Base-by-base conservation (phyloP, 1,140 invertebrate species). In the Camponotus vicinus region DNA sequence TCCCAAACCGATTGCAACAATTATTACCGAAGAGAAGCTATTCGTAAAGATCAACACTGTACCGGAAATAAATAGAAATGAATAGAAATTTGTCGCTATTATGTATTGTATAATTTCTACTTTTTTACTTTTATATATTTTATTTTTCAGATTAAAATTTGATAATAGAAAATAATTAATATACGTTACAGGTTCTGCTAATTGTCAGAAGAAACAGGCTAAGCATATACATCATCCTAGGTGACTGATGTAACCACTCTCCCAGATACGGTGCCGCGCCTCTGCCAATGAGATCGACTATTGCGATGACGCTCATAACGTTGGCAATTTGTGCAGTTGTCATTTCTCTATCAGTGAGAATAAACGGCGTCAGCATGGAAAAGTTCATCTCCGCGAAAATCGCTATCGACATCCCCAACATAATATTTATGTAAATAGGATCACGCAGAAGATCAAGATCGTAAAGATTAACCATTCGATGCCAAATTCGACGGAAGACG, bases 381-480 rank as follows among this genome's bases (percentile, higher is more conserved):
- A 97, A 97, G 90, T 97, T 97, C 2, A 97, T 95, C 91, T 97
- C 97, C 0, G 96, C 96, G 89, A 97, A 97, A 15, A 96, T 96
- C 0, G 97, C 97, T 2, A 97, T 92, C 0, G 96, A 96, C 78
- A 97, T 93, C 0, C 97, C 97, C n/a, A 97, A 85, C 94, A 97
- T 96, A 57, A 97, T 96, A 91, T 96, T 97, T 2, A 97, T 92
- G 85, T 96, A 97, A 70, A 95, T 92, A 9, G 95, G 94, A 92
- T 97, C 96, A 64, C 93, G 94, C 0, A 97, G 90, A n/a, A 96
- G 88, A 75, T 95, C 94, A 2, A 96, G 89, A 88, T 96, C 96
- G 85, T 96, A 96, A 40, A 96, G 95, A 15, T 93, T 88, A 0
- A 94, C 89, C 27, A 96, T 90, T n/a, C 37, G 70, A 7, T 2